Evolutionary conservation across 2,888 invertebrate species (phyloP), one percentile per base, ranked within the genome.

Genomic region (Metellina segmentata): DNA sequence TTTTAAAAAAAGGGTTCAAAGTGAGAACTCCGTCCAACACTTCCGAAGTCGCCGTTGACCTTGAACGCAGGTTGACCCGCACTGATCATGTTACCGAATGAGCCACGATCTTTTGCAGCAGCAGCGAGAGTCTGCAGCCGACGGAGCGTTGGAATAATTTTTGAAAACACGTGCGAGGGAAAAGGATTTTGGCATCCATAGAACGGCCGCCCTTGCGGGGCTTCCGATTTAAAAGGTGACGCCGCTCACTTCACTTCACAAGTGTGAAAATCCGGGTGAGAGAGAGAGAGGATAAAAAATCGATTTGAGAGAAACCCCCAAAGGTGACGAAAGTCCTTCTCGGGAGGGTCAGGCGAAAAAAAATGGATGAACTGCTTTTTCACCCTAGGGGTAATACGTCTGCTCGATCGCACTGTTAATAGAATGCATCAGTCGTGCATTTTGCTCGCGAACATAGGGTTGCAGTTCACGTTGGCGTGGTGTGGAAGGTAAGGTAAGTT

Each of bases 151-250:
- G 19, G 61, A 79, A 34, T 79, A 61, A 79, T 79, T 79, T n/a
- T 61, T 52, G 61, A 20, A 79, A 53, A 61, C 79, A 34, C 79
- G 13, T 61, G 61, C 61, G 5, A 13, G 11, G n/a, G 52, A 53
- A 19, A 72, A 53, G 87, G 87, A 81, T 87, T 87, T 82, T 77
- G n/a, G 89, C 89, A 89, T 82, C 89, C 89, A 70, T 83, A 89
- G 82, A 82, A 89, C 82, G 70, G 82, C 82, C 13, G 49, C 34
- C 49, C 20, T 89, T 89, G 69, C 77, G 82, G 8, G 89, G 89
- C 89, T 89, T 89, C 89, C 70, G 89, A 77, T 82, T 89, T 89
- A 89, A 82, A 82, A 75, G 53, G 74, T 34, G 69, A 9, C 70
- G 19, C 75, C n/a, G 70, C 13, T 75, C 74, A 13, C 69, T 81